Base-by-base conservation (phyloP, 2,888 invertebrate genomes). In the Alviniconcha strummeri region DNA sequence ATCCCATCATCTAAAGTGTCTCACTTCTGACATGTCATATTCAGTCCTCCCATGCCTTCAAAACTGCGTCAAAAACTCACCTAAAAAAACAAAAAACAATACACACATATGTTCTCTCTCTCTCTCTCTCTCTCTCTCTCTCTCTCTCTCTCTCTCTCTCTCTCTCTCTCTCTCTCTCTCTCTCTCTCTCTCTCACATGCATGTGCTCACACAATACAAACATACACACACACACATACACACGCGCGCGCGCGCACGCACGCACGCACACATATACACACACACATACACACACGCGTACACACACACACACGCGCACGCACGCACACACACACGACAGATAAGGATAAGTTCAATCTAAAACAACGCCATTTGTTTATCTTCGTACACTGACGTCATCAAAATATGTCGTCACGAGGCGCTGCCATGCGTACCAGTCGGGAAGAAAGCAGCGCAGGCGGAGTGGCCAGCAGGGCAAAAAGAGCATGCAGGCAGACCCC, bases 381-480 rank as follows among this genome's bases (percentile, higher is more conserved):
- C 54, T 67, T 9, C 8, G n/a, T 54, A 55, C 3, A n/a, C 5
- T 77, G 77, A 77, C 67, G 77, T 77, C 82, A 77, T 19, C 5
- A n/a, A 36, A 56, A 74, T 60, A 67, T 64, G 64, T 69, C 79
- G 83, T 78, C 83, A 83, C 67, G 36, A 11, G 60, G 78, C 55
- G 80, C 79, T 80, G 80, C 83, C 56, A 79, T 79, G 75, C 80
- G 74, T 80, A 80, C 79, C 82, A 82, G 82, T 77, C 82, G 67
- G 54, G n/a, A 80, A 55, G 80, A 80, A 80, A 80, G 75, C 80
- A 79, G 80, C 57, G 64, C 74, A 52, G 80, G 79, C 74, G 75
- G 60, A 72, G 57, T 78, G 74, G 64, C 71, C 77, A 77, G 67
- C 78, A 19, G 67, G 78, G 69, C 78, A 57, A 77, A 19, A 56